Evolutionary conservation across 2,797 vertebrate species (phyloP), one percentile per base, ranked within the genome.

Genomic region (Holocentrus rufus): DNA sequence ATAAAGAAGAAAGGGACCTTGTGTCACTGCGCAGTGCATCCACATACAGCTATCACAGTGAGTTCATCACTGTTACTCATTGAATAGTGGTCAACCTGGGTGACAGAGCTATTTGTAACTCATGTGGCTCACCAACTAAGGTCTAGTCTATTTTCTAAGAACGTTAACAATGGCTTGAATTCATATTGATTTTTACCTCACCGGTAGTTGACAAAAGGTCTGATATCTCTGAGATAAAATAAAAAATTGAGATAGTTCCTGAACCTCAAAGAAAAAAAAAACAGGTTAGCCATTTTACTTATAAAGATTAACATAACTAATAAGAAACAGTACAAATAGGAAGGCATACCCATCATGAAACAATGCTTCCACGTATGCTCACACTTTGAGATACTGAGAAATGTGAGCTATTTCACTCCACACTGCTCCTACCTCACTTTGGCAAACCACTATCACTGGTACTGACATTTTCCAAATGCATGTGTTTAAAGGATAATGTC

Each of bases 401-500:
- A 2, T 7, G n/a, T n/a, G n/a, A n/a, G n/a, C n/a, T n/a, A n/a
- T n/a, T n/a, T n/a, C n/a, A 17, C 23, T 56, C 27, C 27, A 10
- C 31, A n/a, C 23, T 55, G 39, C 58, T 13, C 15, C 25, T 39
- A 2, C 17, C 7, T 77, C 18, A 17, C 42, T 42, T 27, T 14
- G 6, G 18, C 61, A 71, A 80, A 65, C 42, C 20, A 2, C 55
- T 31, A 46, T 49, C 58, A 66, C 44, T 49, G 56, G 13, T 53
- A 49, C 39, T 42, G 17, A 54, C 2, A 42, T 77, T 53, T 75
- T 55, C 11, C 20, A 20, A 47, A 57, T 44, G 30, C 39, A 2
- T 76, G 57, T 71, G 74, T 82, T 74, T n/a, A 83, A 81, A 31
- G 30, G 30, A 31, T 31, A 31, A 31, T 31, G 7, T 7, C 30